These are phyloP conservation scores for Chrysogorgia sp. DNA, from an alignment of 92 coral and sea anemone species.

Conservation along the genomic window DNA sequence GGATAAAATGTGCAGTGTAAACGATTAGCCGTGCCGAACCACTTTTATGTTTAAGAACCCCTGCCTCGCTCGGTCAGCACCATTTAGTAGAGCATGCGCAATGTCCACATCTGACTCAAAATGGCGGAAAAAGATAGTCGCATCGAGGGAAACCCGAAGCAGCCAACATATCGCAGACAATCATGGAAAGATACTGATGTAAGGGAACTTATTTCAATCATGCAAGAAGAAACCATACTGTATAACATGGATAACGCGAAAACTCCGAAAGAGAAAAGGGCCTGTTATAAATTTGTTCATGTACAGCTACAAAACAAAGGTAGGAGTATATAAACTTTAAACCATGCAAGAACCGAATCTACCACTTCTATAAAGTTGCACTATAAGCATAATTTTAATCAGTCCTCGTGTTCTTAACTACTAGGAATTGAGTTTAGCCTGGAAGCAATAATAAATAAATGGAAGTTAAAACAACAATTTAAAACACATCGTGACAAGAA, in stretches of 20 bases:
- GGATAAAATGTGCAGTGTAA: conserved; percentile 54
- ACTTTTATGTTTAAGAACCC: conserved; percentile 43
- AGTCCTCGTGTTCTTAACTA: no score
- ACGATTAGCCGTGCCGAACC: conserved; percentile 53
- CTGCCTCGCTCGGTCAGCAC: conserved; percentile 41
- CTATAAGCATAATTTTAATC: no score
- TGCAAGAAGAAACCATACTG: conserved; percentile 57
- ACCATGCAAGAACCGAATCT: background rate
- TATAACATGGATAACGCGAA: conserved; percentile 57
- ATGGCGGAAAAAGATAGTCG: background rate
- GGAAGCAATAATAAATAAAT: conserved; percentile 51
- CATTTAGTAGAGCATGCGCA: background rate
- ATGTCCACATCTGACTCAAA: background rate
- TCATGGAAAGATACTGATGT: conserved; percentile 60
- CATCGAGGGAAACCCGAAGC: background rate
- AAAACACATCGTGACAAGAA: conserved; percentile 37
- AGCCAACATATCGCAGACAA: background rate
- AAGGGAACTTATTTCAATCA: conserved; percentile 27
- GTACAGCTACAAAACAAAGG: conserved; percentile 62
- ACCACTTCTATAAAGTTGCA: no score
- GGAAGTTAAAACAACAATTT: conserved; percentile 61
- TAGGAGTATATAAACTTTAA: conserved; percentile 11
- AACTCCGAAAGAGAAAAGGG: conserved; percentile 58
- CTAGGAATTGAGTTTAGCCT: conserved; percentile 12
- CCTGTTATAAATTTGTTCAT: conserved; percentile 46